Evolutionary conservation across 2,797 vertebrate genomes (phyloP), one percentile per base, ranked within the genome.

Genomic region (Arrhamphus sclerolepis): DNA sequence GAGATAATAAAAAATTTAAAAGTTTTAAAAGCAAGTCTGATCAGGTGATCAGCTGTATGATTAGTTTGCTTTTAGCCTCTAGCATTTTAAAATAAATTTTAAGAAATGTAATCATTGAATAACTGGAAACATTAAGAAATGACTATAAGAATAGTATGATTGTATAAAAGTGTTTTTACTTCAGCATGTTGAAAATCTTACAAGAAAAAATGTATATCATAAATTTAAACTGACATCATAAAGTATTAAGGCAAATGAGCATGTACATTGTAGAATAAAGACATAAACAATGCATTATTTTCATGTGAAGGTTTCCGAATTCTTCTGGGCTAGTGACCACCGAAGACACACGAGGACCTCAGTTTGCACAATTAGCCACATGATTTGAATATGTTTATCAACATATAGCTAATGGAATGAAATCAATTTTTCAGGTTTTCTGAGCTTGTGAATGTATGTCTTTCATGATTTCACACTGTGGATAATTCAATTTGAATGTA

Each of bases 21-120:
- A 66, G 41, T 39, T 31, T 65, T 24, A 64, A 38, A 56, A 34
- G 40, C 43, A 54, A 10, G 41, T 21, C 11, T 39, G 8, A 51
- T 67, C 49, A 72, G 40, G 40, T 63, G 62, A 72, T 56, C 29
- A 1, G 8, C 16, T 42, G 17, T 2, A 6, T 44, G 41, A 13
- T 56, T 5, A 17, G 21, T 20, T 24, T 61, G 22, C 46, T 18
- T 24, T 47, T 11, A 38, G 17, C 34, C 65, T 49, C 18, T 0
- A 3, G 20, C 34, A 38, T 38, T 38, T 38, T 34, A 4, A 6
- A 5, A 3, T 38, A 38, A 46, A 26, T 22, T 52, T 3, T 13
- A 50, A 31, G 18, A 21, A 21, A 34, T 28, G 34, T 39, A 29
- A 20, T 43, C 1, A 46, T 39, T 21, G 19, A 62, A 39, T 17